These are phyloP conservation scores for Lacerta agilis DNA, from an alignment of 2,797 vertebrate genomes.

Conservation along the genomic window DNA sequence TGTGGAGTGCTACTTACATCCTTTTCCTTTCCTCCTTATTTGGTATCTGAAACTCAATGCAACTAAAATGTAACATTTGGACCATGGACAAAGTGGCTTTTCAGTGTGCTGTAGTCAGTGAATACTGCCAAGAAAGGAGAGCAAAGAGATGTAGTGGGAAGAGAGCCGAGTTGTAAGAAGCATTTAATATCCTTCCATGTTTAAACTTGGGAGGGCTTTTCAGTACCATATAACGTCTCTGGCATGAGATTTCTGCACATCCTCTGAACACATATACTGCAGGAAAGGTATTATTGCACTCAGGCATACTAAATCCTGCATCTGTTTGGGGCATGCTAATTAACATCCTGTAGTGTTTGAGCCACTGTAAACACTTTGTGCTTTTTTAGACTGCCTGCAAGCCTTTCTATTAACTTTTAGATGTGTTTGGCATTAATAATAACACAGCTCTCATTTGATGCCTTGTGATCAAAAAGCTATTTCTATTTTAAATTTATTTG, in stretches of 20 bases:
- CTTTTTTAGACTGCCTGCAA: slow-evolving; percentile 4
- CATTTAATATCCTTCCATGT: slow-evolving; percentile 7
- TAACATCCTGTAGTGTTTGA: neutral
- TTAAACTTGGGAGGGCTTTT: neutral
- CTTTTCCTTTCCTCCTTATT: neutral
- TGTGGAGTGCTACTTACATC: neutral
- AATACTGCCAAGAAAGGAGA: neutral
- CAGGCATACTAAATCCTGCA: neutral
- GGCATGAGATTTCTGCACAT: neutral
- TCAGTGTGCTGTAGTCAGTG: neutral
- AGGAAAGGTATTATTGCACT: neutral
- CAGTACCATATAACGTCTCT: neutral
- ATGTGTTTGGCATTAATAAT: neutral
- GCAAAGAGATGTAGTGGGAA: neutral
- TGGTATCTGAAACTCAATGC: neutral
- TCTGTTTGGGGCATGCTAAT: neutral
- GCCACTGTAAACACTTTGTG: neutral
- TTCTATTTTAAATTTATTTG: slow-evolving; percentile 25
- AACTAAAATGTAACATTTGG: slow-evolving; percentile 10
- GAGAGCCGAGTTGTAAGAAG: neutral
- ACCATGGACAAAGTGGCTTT: neutral
- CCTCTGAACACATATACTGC: neutral
- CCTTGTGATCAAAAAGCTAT: slow-evolving; percentile 11
- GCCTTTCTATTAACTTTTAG: neutral
- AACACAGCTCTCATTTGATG: neutral